A percentile compares a stretch with the other conserved stretches of the same genome.
phyloP scores from a whole-genome alignment of 2,113 vertebrate species.

The Siniperca chuatsi region DNA sequence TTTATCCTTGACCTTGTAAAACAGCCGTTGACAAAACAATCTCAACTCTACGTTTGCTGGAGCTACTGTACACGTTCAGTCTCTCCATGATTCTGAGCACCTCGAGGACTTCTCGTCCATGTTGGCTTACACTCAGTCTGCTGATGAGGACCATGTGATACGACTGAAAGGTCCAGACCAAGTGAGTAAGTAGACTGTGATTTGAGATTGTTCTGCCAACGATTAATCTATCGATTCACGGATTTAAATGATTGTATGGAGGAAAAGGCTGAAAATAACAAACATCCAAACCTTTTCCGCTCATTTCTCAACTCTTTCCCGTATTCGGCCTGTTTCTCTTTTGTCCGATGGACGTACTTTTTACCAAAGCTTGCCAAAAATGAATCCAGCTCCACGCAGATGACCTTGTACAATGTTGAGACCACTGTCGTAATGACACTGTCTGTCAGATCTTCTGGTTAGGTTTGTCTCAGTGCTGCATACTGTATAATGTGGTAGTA shows the following conservation, averaged over 20 bases:
- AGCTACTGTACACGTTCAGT: neutral
- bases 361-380: slow-evolving; percentile 59
- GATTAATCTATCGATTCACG: neutral
- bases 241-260: neutral
- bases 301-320: neutral
- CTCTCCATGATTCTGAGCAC: neutral
- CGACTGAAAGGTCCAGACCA: slow-evolving; percentile 1
- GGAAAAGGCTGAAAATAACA: too few species aligned
- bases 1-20: neutral
- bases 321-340: neutral
- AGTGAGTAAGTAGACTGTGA: neutral
- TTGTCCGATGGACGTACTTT: neutral
- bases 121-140: neutral
- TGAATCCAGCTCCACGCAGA: slow-evolving; percentile 1
- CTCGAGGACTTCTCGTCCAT: neutral
- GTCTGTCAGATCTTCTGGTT: slow-evolving; percentile 44
- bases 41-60: slow-evolving; percentile 5
- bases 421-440: slow-evolving; percentile 51
- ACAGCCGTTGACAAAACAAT: neutral
- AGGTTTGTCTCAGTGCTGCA: slow-evolving; percentile 47
- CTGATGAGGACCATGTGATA: neutral
- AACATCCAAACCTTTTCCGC: too few species aligned
- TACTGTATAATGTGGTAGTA: slow-evolving; percentile 51
- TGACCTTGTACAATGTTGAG: slow-evolving; percentile 31
- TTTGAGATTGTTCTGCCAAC: neutral